Base-by-base conservation (phyloP, 2,797 vertebrate genomes). In the Danionella dracula region DNA sequence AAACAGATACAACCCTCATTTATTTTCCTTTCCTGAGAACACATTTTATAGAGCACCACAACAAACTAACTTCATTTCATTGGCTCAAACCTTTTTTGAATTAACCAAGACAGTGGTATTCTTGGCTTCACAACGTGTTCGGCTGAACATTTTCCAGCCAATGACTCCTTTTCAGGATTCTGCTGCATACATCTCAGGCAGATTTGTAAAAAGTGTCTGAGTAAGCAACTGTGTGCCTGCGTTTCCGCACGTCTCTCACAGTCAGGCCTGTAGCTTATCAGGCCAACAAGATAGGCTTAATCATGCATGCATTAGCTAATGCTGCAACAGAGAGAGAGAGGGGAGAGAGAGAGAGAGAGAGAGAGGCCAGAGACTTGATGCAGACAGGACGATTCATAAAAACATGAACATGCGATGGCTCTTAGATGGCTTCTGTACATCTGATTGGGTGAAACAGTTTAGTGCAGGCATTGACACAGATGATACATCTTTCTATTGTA, bases 251-350 rank as follows among this genome's bases (percentile, higher is more conserved):
- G 82, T 86, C 85, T 78, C 76, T 66, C 75, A 75, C 74, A 75
- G 84, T 89, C 82, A 80, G 83, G 80, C 79, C 76, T 72, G 63
- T 76, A 76, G 66, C 83, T 81, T 82, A 81, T 87, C 82, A 78
- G 71, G 72, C 20, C 51, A 79, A 78, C 78, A 79, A 78, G 79
- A 85, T 82, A 78, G 82, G 85, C 87, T 85, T 84, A 87, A 89
- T 89, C 86, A 86, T 77, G 82, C 86, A 85, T 87, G 86, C 85
- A 85, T 83, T 79, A 68, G 35, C 58, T 82, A 85, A 86, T 80
- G 82, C 68, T 44, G 69, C 76, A n/a, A 27, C 3, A 27, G 23
- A 27, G 23, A 27, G 23, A 27, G 23, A 3, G 3, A 6, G 23
- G 3, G 23, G 6, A 6, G 6, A n/a, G 23, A 27, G 23, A 27